These are phyloP conservation scores for Cerastis leucographa DNA, from an alignment of 2,888 invertebrate species.

Conservation along the genomic window DNA sequence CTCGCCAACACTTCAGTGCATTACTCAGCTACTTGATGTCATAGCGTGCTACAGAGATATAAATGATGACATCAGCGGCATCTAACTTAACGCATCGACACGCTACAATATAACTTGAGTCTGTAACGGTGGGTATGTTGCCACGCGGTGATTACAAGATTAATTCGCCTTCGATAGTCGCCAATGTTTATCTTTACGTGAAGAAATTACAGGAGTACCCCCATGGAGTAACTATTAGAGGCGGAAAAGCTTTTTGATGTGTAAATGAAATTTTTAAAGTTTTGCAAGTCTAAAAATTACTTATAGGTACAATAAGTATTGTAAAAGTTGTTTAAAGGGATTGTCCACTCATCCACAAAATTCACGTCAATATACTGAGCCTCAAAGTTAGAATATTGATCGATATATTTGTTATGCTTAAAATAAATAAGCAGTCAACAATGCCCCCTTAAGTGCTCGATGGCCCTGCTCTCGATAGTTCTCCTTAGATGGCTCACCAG, in stretches of 20 bases:
- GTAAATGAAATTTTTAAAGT: neutral
- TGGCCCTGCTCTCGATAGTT: constrained; percentile 90
- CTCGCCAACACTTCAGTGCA: constrained; percentile 28
- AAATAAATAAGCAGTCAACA: constrained; percentile 79
- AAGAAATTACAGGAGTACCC: constrained; percentile 17
- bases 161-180: neutral
- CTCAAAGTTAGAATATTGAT: constrained; percentile 29
- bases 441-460: constrained; percentile 86
- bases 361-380: neutral
- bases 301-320: too few species aligned
- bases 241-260: neutral
- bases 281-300: neutral
- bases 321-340: neutral
- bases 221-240: neutral
- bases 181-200: constrained; percentile 5
- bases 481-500: constrained; percentile 90
- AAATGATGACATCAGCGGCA: constrained; percentile 62
- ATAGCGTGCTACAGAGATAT: constrained; percentile 52
- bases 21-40: constrained; percentile 63
- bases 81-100: constrained; percentile 48
- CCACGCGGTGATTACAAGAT: constrained; percentile 27
- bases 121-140: constrained; percentile 26
- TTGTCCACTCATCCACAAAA: neutral
- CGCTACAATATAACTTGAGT: constrained; percentile 38
- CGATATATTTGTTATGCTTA: constrained; percentile 29